Evolutionary conservation across 2,888 invertebrate genomes (phyloP), one percentile per base, ranked within the genome.

Genomic region (Sipha maydis): DNA sequence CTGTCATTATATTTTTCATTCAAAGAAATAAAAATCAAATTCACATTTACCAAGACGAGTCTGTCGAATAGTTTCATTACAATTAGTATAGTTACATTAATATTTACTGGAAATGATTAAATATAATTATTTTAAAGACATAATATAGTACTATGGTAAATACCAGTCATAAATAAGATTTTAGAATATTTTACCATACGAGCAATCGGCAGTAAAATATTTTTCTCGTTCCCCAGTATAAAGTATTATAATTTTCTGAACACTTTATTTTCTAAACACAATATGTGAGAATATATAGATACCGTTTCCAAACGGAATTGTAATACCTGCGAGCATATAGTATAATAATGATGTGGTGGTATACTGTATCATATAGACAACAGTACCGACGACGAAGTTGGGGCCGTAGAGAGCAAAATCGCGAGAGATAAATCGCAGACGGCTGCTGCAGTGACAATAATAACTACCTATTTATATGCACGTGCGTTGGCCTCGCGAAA

Each of bases 401-500:
- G 48, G 4, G 48, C 48, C 48, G 41, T 61, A 21, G 61, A 61
- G 4, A 61, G 21, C 61, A 7, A 61, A 56, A 61, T 61, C 61
- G 61, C 61, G 21, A 56, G 56, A 61, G 61, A 61, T 61, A 61
- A 61, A 61, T 61, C 61, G 61, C 61, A 1, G 61, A 48, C 48
- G 48, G 48, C 48, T 38, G n/a, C 41, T 41, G 76, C 41, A 41
- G 61, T 61, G 25, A 61, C 21, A 56, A 34, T 56, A 79, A 34
- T 56, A 56, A 56, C 31, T 34, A 48, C 48, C 48, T 48, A 77
- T 19, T 48, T 48, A 77, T 77, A 77, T 48, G 77, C 48, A 48
- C 19, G 77, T 28, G 77, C 48, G 41, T 77, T 48, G 77, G 77
- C 77, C 77, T 31, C 79, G 56, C 31, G 79, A 54, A 61, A 79